Evolutionary conservation across 2,113 vertebrate genomes (phyloP).

Genomic region (Copsychus sechellarum): DNA sequence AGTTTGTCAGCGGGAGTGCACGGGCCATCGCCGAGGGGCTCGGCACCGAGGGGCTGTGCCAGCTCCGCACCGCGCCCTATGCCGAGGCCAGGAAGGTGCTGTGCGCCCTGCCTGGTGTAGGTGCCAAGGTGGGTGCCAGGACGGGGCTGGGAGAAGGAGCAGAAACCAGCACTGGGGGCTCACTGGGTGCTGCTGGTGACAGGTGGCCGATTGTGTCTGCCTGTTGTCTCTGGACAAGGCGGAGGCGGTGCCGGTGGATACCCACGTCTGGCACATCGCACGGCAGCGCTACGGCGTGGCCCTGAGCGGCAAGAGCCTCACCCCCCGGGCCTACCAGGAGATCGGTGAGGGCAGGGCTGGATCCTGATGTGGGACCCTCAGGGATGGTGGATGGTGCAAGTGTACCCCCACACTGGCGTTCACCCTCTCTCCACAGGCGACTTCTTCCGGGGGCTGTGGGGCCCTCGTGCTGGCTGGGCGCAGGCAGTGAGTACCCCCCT

Average conservation of each 20-base stretch:
- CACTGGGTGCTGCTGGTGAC: background rate
- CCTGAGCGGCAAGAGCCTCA: conserved; percentile 77
- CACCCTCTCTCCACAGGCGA: conserved; percentile 76
- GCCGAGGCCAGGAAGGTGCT: conserved; percentile 81
- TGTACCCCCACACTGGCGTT: background rate
- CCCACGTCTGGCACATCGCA: conserved; percentile 93
- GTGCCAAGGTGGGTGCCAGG: conserved; percentile 81
- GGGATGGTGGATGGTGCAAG: fast-evolving
- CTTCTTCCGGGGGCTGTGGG: conserved; percentile 90
- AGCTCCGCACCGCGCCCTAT: conserved; percentile 78
- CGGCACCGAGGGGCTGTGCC: conserved; percentile 77
- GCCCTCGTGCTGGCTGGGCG: conserved; percentile 89
- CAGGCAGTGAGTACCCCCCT: conserved; percentile 86
- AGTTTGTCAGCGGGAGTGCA: conserved; percentile 84
- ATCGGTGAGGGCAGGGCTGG: conserved; percentile 76
- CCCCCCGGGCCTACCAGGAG: conserved; percentile 81
- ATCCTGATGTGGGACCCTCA: fast-evolving
- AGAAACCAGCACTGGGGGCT: fast-evolving
- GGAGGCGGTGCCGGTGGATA: conserved; percentile 89
- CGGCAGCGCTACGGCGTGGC: conserved; percentile 81
- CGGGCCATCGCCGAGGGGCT: conserved; percentile 75
- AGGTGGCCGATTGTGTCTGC: conserved; percentile 98
- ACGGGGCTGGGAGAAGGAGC: fast-evolving
- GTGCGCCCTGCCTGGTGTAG: conserved; percentile 87
- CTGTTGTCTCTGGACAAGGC: conserved; percentile 92